Conservation (phyloP, 2,113 vertebrate species). For the Alethe castanea region DNA sequence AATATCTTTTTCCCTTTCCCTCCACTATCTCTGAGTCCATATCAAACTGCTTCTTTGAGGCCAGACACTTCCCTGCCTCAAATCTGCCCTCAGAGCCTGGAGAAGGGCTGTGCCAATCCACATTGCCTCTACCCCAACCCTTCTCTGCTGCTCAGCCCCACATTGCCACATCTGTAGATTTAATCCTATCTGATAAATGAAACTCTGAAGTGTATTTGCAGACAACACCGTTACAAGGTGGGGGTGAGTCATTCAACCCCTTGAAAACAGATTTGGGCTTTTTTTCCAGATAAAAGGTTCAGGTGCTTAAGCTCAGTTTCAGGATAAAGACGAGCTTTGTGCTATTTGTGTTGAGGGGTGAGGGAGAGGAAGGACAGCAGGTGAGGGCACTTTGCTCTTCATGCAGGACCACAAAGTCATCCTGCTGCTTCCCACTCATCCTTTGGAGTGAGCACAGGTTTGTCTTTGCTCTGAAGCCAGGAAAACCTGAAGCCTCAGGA, state of each 20-base stretch:
- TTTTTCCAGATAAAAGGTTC: neutral
- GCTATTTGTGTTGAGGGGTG: rapidly evolving
- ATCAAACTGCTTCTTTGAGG: neutral
- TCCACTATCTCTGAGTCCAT: neutral
- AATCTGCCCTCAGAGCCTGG: neutral
- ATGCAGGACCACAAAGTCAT: neutral
- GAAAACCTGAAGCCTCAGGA: neutral
- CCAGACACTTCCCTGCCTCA: rapidly evolving
- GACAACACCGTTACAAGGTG: neutral
- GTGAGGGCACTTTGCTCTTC: rapidly evolving
- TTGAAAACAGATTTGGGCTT: neutral
- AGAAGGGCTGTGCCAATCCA: neutral
- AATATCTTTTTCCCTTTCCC: neutral
- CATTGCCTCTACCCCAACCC: neutral
- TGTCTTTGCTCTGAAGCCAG: neutral
- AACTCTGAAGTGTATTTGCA: neutral
- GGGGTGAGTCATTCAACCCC: neutral
- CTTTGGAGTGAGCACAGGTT: neutral
- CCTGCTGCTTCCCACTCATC: neutral
- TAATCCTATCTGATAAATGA: neutral
- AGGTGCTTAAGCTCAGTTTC: neutral
- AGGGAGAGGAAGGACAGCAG: neutral
- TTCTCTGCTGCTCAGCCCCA: neutral
- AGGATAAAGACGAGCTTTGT: neutral
- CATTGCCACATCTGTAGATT: neutral